These are phyloP conservation scores for Actenoides lindsayi DNA, from an alignment of 2,113 vertebrate species.

Conservation along the genomic window DNA sequence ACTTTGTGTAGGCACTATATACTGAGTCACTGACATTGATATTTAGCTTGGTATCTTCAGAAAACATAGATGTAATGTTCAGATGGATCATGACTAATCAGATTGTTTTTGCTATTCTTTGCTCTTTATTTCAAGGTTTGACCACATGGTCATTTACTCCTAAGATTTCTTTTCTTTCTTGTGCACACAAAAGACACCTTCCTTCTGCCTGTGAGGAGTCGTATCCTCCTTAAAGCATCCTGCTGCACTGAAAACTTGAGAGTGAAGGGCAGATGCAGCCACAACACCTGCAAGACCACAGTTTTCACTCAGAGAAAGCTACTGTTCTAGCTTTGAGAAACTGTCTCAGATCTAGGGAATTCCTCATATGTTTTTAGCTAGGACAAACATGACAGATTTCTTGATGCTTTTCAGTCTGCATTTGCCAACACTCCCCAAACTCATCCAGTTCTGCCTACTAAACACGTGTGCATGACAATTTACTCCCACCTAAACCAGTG, in stretches of 20 bases:
- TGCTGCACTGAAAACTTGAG: background rate
- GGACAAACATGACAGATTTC: background rate
- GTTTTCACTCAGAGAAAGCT: background rate
- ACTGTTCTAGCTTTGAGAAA: background rate
- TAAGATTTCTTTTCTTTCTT: background rate
- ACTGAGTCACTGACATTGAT: background rate
- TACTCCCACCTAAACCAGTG: background rate
- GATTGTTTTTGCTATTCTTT: background rate
- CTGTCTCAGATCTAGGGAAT: background rate
- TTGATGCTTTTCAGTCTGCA: background rate
- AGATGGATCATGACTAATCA: background rate
- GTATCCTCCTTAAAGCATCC: background rate
- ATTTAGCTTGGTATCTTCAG: background rate
- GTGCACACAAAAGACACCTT: background rate
- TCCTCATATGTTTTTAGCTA: background rate
- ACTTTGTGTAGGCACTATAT: background rate
- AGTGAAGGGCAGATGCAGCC: background rate
- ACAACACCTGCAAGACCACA: background rate
- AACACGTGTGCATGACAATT: rapidly evolving
- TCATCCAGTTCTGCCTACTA: background rate
- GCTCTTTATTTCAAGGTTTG: background rate
- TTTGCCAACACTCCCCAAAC: background rate
- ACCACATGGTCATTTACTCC: rapidly evolving
- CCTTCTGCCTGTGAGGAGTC: background rate
- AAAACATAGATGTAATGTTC: background rate